Evolutionary conservation across 1,140 invertebrate genomes (phyloP).

Genomic region (Cataglyphis hispanica): DNA sequence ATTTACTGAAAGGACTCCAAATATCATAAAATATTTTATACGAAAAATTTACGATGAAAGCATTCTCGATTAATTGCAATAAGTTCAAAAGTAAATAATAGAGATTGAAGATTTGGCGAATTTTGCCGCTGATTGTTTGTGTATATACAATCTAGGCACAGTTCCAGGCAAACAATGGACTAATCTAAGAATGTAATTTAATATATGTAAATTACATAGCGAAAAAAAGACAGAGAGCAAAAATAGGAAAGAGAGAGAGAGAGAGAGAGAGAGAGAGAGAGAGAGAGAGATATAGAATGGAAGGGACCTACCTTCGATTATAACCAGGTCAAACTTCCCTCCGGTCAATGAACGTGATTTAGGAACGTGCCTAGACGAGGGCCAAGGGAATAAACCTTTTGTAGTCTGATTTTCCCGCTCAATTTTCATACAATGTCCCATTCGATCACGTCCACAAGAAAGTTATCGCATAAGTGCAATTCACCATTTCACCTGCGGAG

Average conservation of each 20-base stretch:
- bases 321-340: conserved; percentile 62
- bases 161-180: not conserved
- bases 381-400: conserved; percentile 43
- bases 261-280: not conserved
- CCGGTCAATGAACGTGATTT: conserved; percentile 63
- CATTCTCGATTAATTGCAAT: not conserved
- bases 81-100: conserved; percentile 2
- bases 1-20: not conserved
- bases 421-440: conserved; percentile 48
- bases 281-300: not conserved
- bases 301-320: conserved; percentile 35
- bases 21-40: not conserved
- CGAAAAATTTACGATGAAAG: not conserved
- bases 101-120: not conserved
- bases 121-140: not conserved
- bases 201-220: not conserved
- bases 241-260: not conserved
- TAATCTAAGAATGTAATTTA: not conserved
- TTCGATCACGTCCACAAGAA: conserved; percentile 61
- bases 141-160: not conserved
- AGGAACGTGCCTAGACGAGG: conserved; percentile 37
- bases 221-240: no score
- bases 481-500: conserved; percentile 57
- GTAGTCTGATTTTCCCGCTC: conserved; percentile 31
- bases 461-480: conserved; percentile 24